Evolutionary conservation across 2,113 vertebrate genomes (phyloP).

Genomic region (Scophthalmus maximus): DNA sequence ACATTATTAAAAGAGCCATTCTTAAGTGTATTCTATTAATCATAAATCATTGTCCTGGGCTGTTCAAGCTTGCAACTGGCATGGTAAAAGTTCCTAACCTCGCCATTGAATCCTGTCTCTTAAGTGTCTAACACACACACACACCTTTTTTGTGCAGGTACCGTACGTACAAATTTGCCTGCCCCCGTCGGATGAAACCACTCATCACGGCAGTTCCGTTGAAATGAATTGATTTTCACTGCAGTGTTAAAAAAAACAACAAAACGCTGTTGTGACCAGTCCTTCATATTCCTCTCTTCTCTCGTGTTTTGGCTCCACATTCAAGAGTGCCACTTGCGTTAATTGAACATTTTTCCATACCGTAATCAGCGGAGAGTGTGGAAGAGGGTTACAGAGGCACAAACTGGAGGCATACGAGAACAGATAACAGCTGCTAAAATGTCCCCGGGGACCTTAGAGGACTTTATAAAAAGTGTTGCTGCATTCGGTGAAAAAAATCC

Average conservation of each 20-base stretch:
- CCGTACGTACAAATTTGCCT: neutral
- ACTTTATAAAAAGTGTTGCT: slow-evolving; percentile 31
- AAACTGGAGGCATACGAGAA: neutral
- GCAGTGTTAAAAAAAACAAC: too few species aligned
- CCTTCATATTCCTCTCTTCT: neutral
- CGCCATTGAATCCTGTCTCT: neutral
- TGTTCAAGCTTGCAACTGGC: too few species aligned
- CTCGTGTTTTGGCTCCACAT: slow-evolving; percentile 2
- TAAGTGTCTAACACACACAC: neutral
- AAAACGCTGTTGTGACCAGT: neutral
- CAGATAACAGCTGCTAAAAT: slow-evolving; percentile 31
- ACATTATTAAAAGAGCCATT: neutral
- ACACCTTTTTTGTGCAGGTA: neutral
- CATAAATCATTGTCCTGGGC: neutral
- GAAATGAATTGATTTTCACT: neutral
- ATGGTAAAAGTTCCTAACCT: too few species aligned
- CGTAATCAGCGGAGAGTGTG: slow-evolving; percentile 18
- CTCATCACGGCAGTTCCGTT: neutral
- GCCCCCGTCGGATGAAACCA: neutral
- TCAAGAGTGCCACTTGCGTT: slow-evolving; percentile 12
- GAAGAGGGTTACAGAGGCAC: slow-evolving; percentile 15
- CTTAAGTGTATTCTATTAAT: neutral
- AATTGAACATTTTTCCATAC: slow-evolving; percentile 16
- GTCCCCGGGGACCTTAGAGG: slow-evolving; percentile 27
- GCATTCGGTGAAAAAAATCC: slow-evolving; percentile 33